Conservation (phyloP, 2,888 invertebrate genomes). For the Melipona bicolor region DNA sequence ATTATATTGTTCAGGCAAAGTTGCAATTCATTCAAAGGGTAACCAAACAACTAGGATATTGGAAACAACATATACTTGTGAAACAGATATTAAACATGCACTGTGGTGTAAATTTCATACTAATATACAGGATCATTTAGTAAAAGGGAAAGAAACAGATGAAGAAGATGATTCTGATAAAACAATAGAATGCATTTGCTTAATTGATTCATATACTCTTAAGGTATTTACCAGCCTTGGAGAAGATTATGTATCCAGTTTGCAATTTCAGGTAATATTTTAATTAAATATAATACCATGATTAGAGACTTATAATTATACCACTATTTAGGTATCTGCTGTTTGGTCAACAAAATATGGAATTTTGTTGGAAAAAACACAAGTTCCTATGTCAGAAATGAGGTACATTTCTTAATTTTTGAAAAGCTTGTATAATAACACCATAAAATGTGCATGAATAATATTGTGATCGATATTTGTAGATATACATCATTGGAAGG, state of each 20-base stretch:
- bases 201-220: conserved; percentile 91
- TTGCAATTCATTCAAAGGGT: conserved; percentile 87
- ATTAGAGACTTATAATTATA: conserved; percentile 6
- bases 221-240: conserved; percentile 92
- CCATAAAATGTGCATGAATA: not conserved
- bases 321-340: conserved; percentile 87
- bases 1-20: conserved; percentile 93
- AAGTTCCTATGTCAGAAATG: conserved; percentile 69
- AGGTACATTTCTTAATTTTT: conserved; percentile 59
- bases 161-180: conserved; percentile 85
- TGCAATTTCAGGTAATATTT: conserved; percentile 88
- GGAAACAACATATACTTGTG: conserved; percentile 90
- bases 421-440: not conserved
- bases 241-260: conserved; percentile 92
- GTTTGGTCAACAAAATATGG: conserved; percentile 95
- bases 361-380: conserved; percentile 90
- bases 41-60: conserved; percentile 75
- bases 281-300: conserved; percentile 7
- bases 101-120: conserved; percentile 88
- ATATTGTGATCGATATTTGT: conserved; percentile 23
- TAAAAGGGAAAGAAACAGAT: conserved; percentile 85
- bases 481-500: conserved; percentile 77
- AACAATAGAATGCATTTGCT: conserved; percentile 88
- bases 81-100: conserved; percentile 92
- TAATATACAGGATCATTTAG: conserved; percentile 84